Base-by-base conservation (phyloP, 1,140 invertebrate species). In the Scylla paramamosain region DNA sequence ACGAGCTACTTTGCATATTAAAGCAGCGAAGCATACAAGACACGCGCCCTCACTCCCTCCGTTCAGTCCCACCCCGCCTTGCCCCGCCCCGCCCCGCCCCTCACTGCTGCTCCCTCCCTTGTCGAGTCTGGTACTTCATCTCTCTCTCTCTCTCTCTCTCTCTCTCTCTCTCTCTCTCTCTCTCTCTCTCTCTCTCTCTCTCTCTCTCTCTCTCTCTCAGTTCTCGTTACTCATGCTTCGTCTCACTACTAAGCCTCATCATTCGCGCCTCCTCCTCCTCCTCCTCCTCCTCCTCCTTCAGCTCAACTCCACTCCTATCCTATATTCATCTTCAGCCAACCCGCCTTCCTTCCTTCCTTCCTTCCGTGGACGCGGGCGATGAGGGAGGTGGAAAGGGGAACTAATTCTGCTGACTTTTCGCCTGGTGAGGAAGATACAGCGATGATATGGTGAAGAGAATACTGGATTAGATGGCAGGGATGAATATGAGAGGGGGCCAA, bases 1-100 rank as follows among this genome's bases (percentile, higher is more conserved):
- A 84, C 89, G 90, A 82, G 94, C 94, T 92, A 95, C 10, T 95
- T 95, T 95, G 94, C 94, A 95, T 95, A 95, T 92, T 92, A 91
- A 95, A 95, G 94, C 92, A 48, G 77, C 32, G 6, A 28, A 90
- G 52, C 87, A 39, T 25, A 67, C 14, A 52, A 25, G 46, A 92
- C 90, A 91, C 94, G 91, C 82, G 28, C 83, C 82, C 90, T 25
- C 12, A 31, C 31, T 77, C 39, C 7, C n/a, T 20, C n/a, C 48
- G 39, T 39, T 39, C 1, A 25, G 29, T 39, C 31, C 4, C 46
- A 12, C 32, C 91, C 59, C 46, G 31, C 67, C 77, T 16, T 16
- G n/a, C 31, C 12, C 25, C 12, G 59, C n/a, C 39, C 39, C 39
- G 28, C 6, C 83, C 83, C 25, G 14, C 25, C 32, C 83, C 25